Base-by-base conservation (phyloP, 2,113 vertebrate genomes). In the Coregonus clupeaformis region DNA sequence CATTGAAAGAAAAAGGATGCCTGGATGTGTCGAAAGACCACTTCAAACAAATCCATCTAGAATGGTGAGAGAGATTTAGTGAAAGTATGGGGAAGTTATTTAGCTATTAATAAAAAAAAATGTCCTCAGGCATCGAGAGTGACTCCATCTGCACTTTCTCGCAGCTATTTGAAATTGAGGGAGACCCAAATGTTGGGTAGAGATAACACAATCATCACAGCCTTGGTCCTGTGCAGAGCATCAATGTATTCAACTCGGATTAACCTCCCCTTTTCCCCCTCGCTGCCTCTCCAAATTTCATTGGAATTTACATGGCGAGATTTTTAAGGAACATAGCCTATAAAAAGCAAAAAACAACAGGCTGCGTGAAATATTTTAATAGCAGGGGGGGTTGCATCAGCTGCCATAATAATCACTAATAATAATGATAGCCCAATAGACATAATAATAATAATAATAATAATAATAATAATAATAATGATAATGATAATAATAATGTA, bases 191-290 rank as follows among this genome's bases (percentile, higher is more conserved):
- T 97, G 96, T 94, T 95, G 94, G 91, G 91, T 74, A 90, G 93
- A 96, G 96, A 98, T 98, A 98, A 98, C 94, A 91, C 93, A 91
- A 92, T 94, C 94, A 94, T 94, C 91, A 93, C 90, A 94, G 93
- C 91, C 93, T 91, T 77, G 92, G 93, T 93, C 94, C 94, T 94
- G 90, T 92, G 90, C 94, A 90, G 87, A 68, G 93, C 94, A 91
- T 93, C 92, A 82, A 89, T 88, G 94, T 91, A 92, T 95, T 97
- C 96, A 97, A 97, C 94, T 94, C 86, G 95, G 96, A 97, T 97
- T 96, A 97, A 96, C 95, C 94, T 94, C 92, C 93, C 90, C 93
- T 90, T 76, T 86, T 84, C 85, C 82, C 82, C 82, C 75, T 81
- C 72, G 80, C 86, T 88, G 92, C 89, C 89, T 91, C 86, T 73